Base-by-base conservation (phyloP, 1,140 invertebrate genomes). In the Linepithema humile region DNA sequence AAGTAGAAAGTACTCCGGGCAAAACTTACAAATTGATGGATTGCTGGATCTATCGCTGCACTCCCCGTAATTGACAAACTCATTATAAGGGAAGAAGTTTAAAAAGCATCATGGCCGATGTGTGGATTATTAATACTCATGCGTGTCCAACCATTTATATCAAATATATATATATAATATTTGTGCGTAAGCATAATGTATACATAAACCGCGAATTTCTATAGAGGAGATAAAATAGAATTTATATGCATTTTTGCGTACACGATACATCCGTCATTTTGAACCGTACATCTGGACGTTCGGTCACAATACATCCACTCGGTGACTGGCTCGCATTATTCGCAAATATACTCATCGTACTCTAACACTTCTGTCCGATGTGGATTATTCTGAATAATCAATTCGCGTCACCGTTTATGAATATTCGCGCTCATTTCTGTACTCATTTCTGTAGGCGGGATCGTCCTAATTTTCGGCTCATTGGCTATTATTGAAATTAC, bases 21-120 rank as follows among this genome's bases (percentile, higher is more conserved):
- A 65, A 55, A 80, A 69, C 45, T 69, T 80, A 55, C 35, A 69
- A 80, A 80, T 80, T 80, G 75, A 69, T 80, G 75, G 64, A 80
- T 80, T 26, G 38, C 75, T 80, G 55, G 35, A 80, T 80, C 75
- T 80, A 80, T 73, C 53, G 78, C 50, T 82, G 35, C 15, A 69
- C 75, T 45, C 23, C n/a, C 2, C 23, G 35, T 80, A 80, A 80
- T 80, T 80, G 75, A 64, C 75, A 80, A 80, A 80, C 48, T 69
- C 23, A 80, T 69, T 80, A 80, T 9, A 12, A 50, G 4, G 2
- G 12, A 50, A 45, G 9, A 55, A 64, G 12, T 55, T 78, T 38
- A 67, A 69, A 55, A 69, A 69, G 35, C 32, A 20, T 32, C 62
- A 67, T 12, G 15, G 15, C n/a, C 23, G n/a, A 26, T 23, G 20